Base-by-base conservation (phyloP, 2,797 vertebrate genomes). In the Myotis findleyi region DNA sequence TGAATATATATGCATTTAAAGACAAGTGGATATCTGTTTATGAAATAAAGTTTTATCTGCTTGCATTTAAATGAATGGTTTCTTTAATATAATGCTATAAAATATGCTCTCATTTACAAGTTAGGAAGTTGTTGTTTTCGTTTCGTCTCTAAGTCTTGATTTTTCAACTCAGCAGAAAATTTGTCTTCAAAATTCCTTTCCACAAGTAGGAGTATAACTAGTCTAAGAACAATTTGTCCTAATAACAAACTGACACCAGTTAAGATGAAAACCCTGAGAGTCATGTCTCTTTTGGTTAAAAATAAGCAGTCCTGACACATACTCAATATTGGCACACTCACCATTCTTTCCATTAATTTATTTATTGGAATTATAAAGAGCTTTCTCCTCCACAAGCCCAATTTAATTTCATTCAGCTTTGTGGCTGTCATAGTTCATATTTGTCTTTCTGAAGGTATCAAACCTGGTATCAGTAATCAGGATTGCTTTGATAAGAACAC, bases 281-380 rank as follows among this genome's bases (percentile, higher is more conserved):
- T 27, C 14, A 57, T 73, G 79, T 84, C 38, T 87, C 33, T 95
- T 93, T 69, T 75, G 53, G n/a, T 93, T 76, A 51, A 92, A 81
- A 76, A 94, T 62, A 84, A n/a, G 80, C 33, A 25, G 0, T 75
- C 27, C 14, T 94, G 87, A 96, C 88, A 95, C 55, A 57, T 69
- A 82, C 30, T 92, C 84, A 89, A 13, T 94, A 77, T 51, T 55
- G 64, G 77, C 36, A 72, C 47, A 62, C 23, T 89, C 3, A 9
- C 68, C 33, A 21, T 81, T 90, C 84, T 83, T 88, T 87, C 64
- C 36, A 75, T 92, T 93, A 77, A 95, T 84, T 95, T 84, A 84
- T 94, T 93, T 93, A 91, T 68, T 94, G 83, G 71, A 85, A 77
- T 96, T 85, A 87, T 86, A 76, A 89, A 94, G 62, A 68, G 47